Percentiles rank a stretch among this genome's conserved stretches.
phyloP scores from a whole-genome alignment of 2,797 vertebrate genomes.

The Sebastes hubbsi region DNA sequence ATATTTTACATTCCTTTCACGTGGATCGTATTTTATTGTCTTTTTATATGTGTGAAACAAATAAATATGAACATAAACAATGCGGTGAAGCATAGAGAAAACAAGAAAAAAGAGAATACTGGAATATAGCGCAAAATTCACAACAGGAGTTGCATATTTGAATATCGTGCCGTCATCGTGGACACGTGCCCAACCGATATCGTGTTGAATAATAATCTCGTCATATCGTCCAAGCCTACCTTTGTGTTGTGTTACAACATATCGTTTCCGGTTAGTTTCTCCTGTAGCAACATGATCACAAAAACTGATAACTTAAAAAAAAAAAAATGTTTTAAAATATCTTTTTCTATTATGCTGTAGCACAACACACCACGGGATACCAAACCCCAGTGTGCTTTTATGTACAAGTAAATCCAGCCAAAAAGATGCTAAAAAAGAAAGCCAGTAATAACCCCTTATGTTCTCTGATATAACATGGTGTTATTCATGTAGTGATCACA shows the following conservation, averaged over 20 bases:
- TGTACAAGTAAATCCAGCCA: neutral
- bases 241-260: neutral
- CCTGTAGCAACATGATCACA: neutral
- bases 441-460: conserved; percentile 11
- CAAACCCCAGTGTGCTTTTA: neutral
- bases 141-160: no score
- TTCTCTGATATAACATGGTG: neutral
- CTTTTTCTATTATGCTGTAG: neutral
- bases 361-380: neutral
- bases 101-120: no score
- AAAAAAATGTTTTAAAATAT: neutral
- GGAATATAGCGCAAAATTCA: no score
- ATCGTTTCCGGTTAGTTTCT: neutral
- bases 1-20: no score
- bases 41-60: no score
- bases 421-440: neutral
- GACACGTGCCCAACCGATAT: no score
- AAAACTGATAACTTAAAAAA: neutral
- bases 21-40: no score
- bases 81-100: no score
- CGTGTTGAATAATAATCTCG: no score
- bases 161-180: no score
- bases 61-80: no score
- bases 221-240: no score
- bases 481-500: conserved; percentile 13